These are phyloP conservation scores for Bubo scandiacus DNA, from an alignment of 2,113 vertebrate genomes.

Conservation along the genomic window DNA sequence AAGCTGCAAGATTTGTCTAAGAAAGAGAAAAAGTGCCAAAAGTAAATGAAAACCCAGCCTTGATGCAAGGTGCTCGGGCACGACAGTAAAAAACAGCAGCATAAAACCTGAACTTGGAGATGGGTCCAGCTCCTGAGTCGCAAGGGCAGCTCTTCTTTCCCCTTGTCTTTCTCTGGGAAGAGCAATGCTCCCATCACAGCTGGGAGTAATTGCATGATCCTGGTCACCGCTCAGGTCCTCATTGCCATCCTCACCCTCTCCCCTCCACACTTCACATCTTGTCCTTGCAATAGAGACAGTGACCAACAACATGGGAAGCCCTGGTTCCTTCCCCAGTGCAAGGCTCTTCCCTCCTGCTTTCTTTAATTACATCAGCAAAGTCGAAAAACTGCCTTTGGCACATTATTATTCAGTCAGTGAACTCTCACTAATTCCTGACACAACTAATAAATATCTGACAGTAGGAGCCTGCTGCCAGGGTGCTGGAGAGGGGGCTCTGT, in stretches of 20 bases:
- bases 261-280: background rate
- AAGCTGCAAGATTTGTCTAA: background rate
- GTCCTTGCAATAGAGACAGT: background rate
- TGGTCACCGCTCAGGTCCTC: background rate
- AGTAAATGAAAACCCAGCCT: background rate
- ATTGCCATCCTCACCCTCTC: background rate
- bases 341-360: background rate
- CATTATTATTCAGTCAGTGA: slow-evolving; percentile 56
- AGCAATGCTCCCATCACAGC: background rate
- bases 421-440: slow-evolving; percentile 65
- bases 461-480: background rate
- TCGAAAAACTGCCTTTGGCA: slow-evolving; percentile 39
- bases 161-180: background rate
- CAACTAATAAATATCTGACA: slow-evolving; percentile 19
- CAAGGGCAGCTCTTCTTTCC: background rate
- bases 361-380: slow-evolving; percentile 56
- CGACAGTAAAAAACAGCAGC: background rate
- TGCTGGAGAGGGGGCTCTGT: background rate
- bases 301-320: accelerated
- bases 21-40: background rate
- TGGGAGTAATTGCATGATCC: background rate
- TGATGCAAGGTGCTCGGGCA: background rate
- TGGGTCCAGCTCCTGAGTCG: background rate
- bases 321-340: background rate
- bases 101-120: background rate